Evolutionary conservation across 2,888 invertebrate species (phyloP).

Genomic region (Andrena bucephala): DNA sequence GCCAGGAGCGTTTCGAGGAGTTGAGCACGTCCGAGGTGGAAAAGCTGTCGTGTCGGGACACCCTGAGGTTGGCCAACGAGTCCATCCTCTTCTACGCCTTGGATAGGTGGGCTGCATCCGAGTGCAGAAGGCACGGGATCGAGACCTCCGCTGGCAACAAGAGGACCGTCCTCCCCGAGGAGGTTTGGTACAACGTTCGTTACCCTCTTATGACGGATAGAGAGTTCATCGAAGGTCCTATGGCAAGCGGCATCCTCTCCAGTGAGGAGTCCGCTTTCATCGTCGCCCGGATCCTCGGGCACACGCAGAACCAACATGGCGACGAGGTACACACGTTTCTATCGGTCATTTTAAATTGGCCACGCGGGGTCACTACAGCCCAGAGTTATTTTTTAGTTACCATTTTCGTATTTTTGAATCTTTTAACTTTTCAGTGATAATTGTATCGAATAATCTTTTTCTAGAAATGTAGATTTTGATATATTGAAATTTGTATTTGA

Average conservation of each 20-base stretch:
- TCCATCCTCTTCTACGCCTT: constrained; percentile 88
- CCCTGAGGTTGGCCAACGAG: constrained; percentile 89
- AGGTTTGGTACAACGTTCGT: constrained; percentile 87
- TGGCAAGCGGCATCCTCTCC: constrained; percentile 86
- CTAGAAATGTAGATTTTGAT: too few relatives aligned
- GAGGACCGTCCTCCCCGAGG: constrained; percentile 85
- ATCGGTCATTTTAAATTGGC: too few relatives aligned
- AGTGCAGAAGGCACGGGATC: constrained; percentile 86
- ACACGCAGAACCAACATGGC: constrained; percentile 43
- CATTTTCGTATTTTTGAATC: too few relatives aligned
- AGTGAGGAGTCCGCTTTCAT: constrained; percentile 85
- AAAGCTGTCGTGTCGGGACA: constrained; percentile 89
- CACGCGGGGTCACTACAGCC: too few relatives aligned
- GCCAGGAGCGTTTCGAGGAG: constrained; percentile 87
- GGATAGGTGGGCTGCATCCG: constrained; percentile 87
- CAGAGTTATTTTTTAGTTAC: too few relatives aligned
- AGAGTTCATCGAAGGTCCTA: constrained; percentile 88
- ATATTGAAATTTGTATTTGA: too few relatives aligned
- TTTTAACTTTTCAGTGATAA: too few relatives aligned
- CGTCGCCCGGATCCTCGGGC: constrained; percentile 77
- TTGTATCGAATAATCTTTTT: too few relatives aligned
- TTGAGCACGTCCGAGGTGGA: constrained; percentile 89
- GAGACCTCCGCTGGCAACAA: constrained; percentile 86
- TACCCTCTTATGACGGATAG: constrained; percentile 89
- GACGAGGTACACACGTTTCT: constrained; percentile 21